phyloP scores from a whole-genome alignment of 2,113 vertebrate species.

The Macheiramphus alcinus region DNA sequence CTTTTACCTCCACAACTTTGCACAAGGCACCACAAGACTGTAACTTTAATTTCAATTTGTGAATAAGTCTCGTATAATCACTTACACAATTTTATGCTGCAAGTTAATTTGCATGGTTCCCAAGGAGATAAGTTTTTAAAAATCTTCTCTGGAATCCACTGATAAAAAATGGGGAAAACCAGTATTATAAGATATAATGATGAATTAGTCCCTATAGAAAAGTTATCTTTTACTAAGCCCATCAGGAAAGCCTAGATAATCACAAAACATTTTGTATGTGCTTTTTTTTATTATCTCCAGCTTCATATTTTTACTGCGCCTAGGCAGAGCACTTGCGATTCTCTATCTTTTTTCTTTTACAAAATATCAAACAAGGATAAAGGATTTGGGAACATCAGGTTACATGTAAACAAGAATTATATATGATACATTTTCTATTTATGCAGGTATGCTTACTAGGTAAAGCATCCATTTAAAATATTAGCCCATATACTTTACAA shows the following conservation, averaged over 20 bases:
- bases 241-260: slow-evolving; percentile 45
- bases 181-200: slow-evolving; percentile 17
- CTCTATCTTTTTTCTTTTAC: slow-evolving; percentile 1
- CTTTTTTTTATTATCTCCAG: slow-evolving; percentile 8
- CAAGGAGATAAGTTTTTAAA: background rate
- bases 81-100: background rate
- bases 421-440: background rate
- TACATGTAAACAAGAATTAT: background rate
- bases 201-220: slow-evolving; percentile 28
- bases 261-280: slow-evolving; percentile 24
- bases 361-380: background rate
- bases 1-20: background rate
- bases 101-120: background rate
- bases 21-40: background rate
- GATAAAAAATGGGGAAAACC: background rate
- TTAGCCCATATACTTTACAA: background rate
- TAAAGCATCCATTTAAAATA: background rate
- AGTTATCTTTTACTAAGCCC: slow-evolving; percentile 14
- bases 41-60: background rate
- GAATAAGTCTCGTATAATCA: background rate
- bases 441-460: background rate
- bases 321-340: background rate
- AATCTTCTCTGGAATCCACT: background rate
- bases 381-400: background rate
- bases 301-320: background rate